Evolutionary conservation across 2,113 vertebrate species (phyloP), one percentile per base, ranked within the genome.

Genomic region (Bubo scandiacus): DNA sequence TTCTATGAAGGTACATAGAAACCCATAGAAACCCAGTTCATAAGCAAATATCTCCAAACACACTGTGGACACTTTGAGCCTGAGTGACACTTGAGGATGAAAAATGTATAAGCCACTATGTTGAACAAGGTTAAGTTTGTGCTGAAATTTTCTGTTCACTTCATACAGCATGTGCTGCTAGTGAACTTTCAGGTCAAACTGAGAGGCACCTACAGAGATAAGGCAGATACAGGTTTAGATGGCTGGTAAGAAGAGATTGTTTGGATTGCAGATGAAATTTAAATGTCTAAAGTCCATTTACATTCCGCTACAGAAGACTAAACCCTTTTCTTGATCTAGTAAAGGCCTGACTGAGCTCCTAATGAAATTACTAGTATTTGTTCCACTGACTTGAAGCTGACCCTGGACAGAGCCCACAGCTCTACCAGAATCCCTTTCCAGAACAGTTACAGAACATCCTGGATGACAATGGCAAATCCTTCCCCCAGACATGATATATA

Each of bases 291-390:
- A 93, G 87, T 94, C 78, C 87, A 88, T 23, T 54, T 32, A 11
- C 29, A 62, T 82, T 87, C 87, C 82, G 78, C 62, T 77, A 61
- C 51, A 58, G 27, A 81, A 49, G 72, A 66, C 40, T 86, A 73
- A 90, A 82, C 25, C 13, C 40, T 47, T 61, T 90, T 68, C 49
- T 79, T 80, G 23, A 79, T 72, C 43, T 85, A 68, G 26, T 87
- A 73, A 93, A 92, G 57, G 36, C 71, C 71, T 80, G 74, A 85
- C 72, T 86, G 78, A 81, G 16, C 40, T 94, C 34, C 54, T 93
- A 94, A 95, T 81, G 61, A 95, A 94, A 84, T 96, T 75, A 94
- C 14, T 27, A 36, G 40, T 20, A 87, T 93, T 95, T 85, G 32
- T 85, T 94, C 49, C 49, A n/a, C 70, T 93, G 87, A 89, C 73